These are phyloP conservation scores for Procavia capensis DNA, from an alignment of 2,113 vertebrate genomes.

Conservation along the genomic window DNA sequence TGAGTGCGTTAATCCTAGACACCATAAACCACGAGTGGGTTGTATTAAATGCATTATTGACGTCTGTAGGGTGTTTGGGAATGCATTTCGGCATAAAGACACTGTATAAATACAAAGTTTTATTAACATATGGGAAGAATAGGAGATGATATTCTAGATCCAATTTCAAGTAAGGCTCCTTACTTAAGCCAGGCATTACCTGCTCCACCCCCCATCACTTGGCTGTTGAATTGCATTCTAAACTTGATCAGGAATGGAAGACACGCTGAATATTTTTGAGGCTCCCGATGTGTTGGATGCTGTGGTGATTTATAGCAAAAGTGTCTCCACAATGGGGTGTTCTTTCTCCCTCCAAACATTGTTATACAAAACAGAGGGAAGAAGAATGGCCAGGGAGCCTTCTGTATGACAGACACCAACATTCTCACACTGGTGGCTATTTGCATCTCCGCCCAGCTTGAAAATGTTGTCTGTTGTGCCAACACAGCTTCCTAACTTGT, in stretches of 20 bases:
- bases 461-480: constrained; percentile 82
- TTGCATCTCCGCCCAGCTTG: constrained; percentile 81
- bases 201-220: background rate
- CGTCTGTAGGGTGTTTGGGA: constrained; percentile 74
- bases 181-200: background rate
- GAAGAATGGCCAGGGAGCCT: constrained; percentile 8
- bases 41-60: constrained; percentile 78
- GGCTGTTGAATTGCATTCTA: background rate
- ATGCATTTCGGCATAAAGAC: constrained; percentile 57
- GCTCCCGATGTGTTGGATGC: background rate
- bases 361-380: constrained; percentile 29
- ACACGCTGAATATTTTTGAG: background rate
- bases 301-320: background rate
- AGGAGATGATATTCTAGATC: background rate
- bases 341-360: constrained; percentile 9
- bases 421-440: constrained; percentile 69
- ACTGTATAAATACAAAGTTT: constrained; percentile 68
- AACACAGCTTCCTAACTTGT: constrained; percentile 82
- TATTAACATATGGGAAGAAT: constrained; percentile 55
- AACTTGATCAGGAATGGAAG: background rate
- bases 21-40: constrained; percentile 31
- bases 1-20: constrained; percentile 74
- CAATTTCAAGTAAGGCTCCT: constrained; percentile 15
- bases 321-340: background rate
- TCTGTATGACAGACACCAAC: constrained; percentile 30